Evolutionary conservation across 2,113 vertebrate genomes (phyloP).

Genomic region (Thermophis baileyi): DNA sequence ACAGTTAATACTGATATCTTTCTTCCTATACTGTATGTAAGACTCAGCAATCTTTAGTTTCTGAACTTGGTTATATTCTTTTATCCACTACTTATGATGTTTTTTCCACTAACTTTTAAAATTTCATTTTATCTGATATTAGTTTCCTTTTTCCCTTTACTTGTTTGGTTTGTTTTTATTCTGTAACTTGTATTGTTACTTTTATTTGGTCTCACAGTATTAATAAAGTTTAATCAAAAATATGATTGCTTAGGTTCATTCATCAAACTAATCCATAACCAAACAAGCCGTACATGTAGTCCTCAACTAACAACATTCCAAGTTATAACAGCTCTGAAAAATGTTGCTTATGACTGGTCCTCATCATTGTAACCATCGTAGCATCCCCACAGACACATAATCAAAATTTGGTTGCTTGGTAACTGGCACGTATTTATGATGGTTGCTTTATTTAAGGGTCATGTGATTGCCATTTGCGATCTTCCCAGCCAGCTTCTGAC

Average conservation of each 20-base stretch:
- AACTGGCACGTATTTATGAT: background rate
- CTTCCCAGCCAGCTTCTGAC: background rate
- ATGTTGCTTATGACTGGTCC: background rate
- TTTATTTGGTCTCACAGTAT: background rate
- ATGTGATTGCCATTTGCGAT: background rate
- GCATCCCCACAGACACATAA: background rate
- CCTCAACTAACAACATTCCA: background rate
- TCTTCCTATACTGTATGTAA: background rate
- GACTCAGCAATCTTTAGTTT: background rate
- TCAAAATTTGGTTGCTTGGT: background rate
- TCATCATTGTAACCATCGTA: background rate
- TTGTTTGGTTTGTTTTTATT: background rate
- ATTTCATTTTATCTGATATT: background rate
- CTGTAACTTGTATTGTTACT: background rate
- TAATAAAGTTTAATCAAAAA: background rate
- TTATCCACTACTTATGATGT: background rate
- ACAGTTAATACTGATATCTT: background rate
- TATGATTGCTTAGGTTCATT: background rate
- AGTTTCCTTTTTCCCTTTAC: background rate
- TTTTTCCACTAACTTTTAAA: background rate
- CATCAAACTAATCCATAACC: background rate
- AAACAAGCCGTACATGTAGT: background rate
- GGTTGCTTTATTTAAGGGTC: background rate
- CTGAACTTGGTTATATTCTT: background rate
- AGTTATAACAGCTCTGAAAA: background rate